Evolutionary conservation across 2,113 vertebrate species (phyloP).

Genomic region (Elaphurus davidianus): DNA sequence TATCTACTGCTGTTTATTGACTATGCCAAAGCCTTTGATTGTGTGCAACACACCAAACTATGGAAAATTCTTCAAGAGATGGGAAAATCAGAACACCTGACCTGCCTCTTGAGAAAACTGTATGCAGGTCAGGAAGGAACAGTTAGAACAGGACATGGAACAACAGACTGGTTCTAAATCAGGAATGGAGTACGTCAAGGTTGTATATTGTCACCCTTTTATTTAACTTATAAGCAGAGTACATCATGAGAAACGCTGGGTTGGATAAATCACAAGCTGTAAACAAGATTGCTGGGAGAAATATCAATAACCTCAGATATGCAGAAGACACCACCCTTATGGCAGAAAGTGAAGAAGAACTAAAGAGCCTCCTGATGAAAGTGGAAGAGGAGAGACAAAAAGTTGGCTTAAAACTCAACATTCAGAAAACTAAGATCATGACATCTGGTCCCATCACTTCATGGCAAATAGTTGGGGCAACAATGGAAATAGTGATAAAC

Average conservation of each 20-base stretch:
- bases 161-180: neutral
- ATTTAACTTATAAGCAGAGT: neutral
- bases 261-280: neutral
- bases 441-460: neutral
- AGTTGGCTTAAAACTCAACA: neutral
- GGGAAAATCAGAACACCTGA: neutral
- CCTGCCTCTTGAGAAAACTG: neutral
- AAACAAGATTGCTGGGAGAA: neutral
- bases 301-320: neutral
- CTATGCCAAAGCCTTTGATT: neutral
- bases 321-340: neutral
- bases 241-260: neutral
- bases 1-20: neutral
- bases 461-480: neutral
- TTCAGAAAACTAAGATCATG: neutral
- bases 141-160: neutral
- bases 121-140: neutral
- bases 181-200: neutral
- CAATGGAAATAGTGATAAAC: neutral
- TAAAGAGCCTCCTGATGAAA: neutral
- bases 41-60: neutral
- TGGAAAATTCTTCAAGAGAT: neutral
- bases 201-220: neutral
- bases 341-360: neutral
- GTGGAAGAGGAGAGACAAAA: neutral